Conservation (phyloP, 2,113 vertebrate species). For the Cavia porcellus region DNA sequence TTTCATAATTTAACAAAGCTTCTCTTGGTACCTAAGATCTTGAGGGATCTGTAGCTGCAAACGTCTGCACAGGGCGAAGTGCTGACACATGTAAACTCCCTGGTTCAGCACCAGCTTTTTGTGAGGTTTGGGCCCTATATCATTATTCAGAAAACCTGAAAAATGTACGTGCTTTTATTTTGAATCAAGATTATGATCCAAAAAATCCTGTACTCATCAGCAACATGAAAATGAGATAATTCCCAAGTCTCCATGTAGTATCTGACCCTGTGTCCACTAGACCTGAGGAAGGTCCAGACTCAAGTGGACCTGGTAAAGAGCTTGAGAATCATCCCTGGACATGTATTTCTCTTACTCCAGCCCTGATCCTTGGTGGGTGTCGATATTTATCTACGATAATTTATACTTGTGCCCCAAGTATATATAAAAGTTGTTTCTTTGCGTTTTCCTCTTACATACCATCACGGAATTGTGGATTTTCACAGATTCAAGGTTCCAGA, state of each 20-base stretch:
- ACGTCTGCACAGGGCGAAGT: not conserved
- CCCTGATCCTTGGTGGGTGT: not conserved
- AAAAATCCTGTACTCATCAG: not conserved
- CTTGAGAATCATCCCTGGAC: not conserved
- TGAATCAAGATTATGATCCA: not conserved
- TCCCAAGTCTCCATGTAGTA: not conserved
- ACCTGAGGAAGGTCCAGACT: not conserved
- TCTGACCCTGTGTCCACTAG: not conserved
- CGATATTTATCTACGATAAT: not conserved
- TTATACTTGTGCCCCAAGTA: not conserved
- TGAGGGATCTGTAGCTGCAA: not conserved
- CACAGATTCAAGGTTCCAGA: not conserved
- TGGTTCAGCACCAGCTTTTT: not conserved
- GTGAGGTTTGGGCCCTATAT: not conserved
- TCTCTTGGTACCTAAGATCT: not conserved
- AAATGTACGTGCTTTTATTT: not conserved
- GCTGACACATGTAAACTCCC: not conserved
- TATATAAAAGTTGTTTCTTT: not conserved
- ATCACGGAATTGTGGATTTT: not conserved
- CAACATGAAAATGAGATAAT: not conserved
- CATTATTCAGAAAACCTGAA: not conserved
- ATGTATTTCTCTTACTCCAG: not conserved
- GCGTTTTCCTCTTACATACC: not conserved
- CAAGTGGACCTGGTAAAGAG: not conserved
- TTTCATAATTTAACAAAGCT: constrained; percentile 9